A percentile compares a stretch with the other conserved stretches of the same genome.
phyloP scores from a whole-genome alignment of 2,113 vertebrate genomes.

The Nycticebus coucang region DNA sequence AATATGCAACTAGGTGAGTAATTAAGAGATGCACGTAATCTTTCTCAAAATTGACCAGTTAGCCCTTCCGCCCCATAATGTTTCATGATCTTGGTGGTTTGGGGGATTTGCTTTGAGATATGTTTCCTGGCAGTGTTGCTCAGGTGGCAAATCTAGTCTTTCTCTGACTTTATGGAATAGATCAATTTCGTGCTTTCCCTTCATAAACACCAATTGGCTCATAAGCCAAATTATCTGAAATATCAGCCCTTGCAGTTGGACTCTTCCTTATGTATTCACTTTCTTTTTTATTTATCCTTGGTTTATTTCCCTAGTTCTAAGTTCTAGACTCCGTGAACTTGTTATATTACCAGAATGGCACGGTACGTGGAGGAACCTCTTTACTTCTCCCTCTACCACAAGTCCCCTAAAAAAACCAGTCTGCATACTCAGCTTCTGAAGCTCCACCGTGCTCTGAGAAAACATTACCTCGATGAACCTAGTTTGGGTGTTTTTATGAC shows the following conservation, averaged over 20 bases:
- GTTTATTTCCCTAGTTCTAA: neutral
- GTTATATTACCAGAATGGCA: neutral
- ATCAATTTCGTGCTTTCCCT: neutral
- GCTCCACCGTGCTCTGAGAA: neutral
- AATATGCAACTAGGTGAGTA: neutral
- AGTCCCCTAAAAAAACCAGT: neutral
- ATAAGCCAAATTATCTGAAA: conserved; percentile 20
- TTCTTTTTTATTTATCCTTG: neutral
- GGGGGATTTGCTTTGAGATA: neutral
- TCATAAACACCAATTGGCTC: neutral
- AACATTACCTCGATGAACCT: neutral
- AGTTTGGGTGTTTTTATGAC: neutral
- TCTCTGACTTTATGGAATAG: neutral
- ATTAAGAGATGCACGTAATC: neutral
- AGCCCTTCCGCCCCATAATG: neutral
- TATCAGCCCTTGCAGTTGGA: neutral
- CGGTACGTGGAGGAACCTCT: neutral
- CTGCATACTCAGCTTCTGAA: neutral
- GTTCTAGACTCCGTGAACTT: neutral
- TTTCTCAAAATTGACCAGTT: neutral
- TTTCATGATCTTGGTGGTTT: neutral
- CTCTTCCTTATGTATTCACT: neutral
- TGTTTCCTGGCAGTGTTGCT: neutral
- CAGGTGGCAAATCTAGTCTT: neutral
- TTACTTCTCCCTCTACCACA: neutral